Conservation (phyloP, 2,113 vertebrate genomes). For the Pogona vitticeps region DNA sequence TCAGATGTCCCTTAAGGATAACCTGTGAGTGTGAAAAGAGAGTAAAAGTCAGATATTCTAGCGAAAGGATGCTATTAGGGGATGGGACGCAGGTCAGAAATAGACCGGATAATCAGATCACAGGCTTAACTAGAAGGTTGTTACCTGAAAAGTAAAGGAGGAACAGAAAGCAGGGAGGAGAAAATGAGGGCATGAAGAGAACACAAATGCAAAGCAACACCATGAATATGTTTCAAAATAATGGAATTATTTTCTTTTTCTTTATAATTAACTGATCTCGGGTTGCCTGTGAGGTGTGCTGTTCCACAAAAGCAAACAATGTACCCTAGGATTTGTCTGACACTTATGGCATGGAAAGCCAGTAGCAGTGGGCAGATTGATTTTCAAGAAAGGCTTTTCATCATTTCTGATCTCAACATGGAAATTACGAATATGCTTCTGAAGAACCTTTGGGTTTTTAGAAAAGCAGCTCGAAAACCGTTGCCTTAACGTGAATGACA, state of each 20-base stretch:
- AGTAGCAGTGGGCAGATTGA: too few relatives aligned
- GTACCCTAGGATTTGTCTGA: background rate
- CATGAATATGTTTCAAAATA: background rate
- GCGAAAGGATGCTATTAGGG: background rate
- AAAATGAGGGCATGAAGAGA: background rate
- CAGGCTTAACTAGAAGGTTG: background rate
- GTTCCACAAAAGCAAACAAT: background rate
- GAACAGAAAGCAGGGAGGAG: background rate
- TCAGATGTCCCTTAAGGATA: too few relatives aligned
- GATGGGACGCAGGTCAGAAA: background rate
- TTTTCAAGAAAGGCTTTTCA: background rate
- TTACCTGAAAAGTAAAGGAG: background rate
- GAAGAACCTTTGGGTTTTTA: background rate
- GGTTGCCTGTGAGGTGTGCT: background rate
- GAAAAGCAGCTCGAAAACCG: background rate
- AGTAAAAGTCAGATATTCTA: background rate
- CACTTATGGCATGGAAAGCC: background rate
- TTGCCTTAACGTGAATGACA: conserved; percentile 35
- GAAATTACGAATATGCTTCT: background rate
- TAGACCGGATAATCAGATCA: background rate
- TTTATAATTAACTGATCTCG: background rate
- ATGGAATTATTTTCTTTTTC: background rate
- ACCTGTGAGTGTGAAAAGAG: background rate
- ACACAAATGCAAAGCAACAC: background rate
- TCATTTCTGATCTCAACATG: background rate